Conservation (phyloP, 2,888 invertebrate species). For the Leucophora obtusa region DNA sequence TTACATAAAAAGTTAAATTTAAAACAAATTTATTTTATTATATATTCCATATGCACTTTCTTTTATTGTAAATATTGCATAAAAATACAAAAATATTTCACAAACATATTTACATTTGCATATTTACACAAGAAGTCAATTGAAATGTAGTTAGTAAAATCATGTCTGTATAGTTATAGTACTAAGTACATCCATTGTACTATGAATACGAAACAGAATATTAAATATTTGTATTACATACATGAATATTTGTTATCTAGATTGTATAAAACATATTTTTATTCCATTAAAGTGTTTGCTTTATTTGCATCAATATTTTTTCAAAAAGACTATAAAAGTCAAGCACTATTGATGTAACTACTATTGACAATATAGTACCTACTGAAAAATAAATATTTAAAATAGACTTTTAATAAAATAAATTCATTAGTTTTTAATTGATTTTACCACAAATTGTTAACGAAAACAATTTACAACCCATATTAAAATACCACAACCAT, state of each 20-base stretch:
- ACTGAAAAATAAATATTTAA: too few species aligned
- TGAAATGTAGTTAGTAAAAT: constrained; percentile 39
- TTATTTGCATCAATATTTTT: constrained; percentile 12
- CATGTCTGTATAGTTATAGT: neutral
- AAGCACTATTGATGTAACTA: neutral
- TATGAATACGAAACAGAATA: neutral
- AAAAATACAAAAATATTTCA: constrained; percentile 3
- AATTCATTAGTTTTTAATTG: constrained; percentile 14
- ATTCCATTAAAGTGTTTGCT: constrained; percentile 30
- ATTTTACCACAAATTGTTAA: constrained; percentile 15
- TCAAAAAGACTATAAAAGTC: constrained; percentile 16
- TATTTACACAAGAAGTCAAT: constrained; percentile 48
- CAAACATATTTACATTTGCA: neutral
- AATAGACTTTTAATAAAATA: too few species aligned
- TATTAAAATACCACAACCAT: neutral
- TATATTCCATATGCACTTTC: neutral
- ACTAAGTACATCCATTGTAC: too few species aligned
- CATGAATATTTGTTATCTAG: neutral
- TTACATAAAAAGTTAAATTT: too few species aligned
- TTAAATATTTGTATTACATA: neutral
- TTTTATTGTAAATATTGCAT: neutral
- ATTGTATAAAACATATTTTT: neutral
- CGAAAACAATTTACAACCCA: neutral
- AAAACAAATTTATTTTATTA: neutral
- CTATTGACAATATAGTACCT: neutral